phyloP scores from a whole-genome alignment of 2,113 vertebrate genomes.

The Misgurnus mizolepis region DNA sequence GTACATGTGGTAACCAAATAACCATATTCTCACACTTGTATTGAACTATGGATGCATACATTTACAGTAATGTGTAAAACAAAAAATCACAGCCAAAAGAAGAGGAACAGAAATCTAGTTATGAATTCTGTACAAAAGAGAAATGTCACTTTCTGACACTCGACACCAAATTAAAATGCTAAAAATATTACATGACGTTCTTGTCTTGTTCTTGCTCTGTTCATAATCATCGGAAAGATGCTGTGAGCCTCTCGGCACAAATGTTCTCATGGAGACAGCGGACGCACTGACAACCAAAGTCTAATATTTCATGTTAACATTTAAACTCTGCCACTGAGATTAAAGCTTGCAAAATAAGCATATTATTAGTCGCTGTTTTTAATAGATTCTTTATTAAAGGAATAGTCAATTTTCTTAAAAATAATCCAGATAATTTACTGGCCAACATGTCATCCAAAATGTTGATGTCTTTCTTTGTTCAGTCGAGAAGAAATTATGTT shows the following conservation, averaged over 20 bases:
- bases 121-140: slow-evolving; percentile 34
- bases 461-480: too few species aligned
- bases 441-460: too few species aligned
- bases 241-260: neutral
- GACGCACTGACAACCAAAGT: neutral
- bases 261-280: slow-evolving; percentile 16
- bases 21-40: too few species aligned
- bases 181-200: slow-evolving; percentile 29
- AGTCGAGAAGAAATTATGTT: too few species aligned
- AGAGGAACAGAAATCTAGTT: slow-evolving; percentile 28
- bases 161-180: slow-evolving; percentile 23
- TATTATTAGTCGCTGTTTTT: slow-evolving; percentile 23
- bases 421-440: too few species aligned
- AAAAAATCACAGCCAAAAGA: neutral
- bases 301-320: slow-evolving; percentile 17
- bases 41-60: neutral
- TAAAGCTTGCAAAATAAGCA: neutral
- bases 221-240: slow-evolving; percentile 6
- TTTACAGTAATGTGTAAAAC: neutral
- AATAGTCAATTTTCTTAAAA: too few species aligned
- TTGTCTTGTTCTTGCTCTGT: slow-evolving; percentile 2
- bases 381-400: neutral
- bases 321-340: neutral
- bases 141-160: slow-evolving; percentile 28
- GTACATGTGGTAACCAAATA: too few species aligned